Conservation (phyloP, 2,113 vertebrate genomes). For the Brachyhypopomus occidentalis region DNA sequence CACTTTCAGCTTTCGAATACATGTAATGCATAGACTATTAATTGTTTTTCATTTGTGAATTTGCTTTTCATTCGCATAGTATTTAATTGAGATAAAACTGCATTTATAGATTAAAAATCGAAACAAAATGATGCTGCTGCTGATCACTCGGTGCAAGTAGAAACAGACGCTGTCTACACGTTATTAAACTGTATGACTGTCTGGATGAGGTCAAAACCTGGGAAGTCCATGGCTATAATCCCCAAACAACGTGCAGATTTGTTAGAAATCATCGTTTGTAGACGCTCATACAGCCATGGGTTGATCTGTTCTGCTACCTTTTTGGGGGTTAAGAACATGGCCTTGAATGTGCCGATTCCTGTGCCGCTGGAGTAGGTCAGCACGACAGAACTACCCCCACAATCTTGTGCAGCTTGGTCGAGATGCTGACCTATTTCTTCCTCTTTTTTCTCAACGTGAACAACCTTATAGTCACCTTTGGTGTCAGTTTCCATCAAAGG, state of each 20-base stretch:
- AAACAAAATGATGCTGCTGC: not conserved
- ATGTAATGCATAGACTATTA: too few relatives aligned
- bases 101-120: too few relatives aligned
- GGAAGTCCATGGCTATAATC: constrained; percentile 77
- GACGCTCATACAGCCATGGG: constrained; percentile 68
- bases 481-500: constrained; percentile 51
- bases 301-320: constrained; percentile 72
- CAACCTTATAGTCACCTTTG: constrained; percentile 56
- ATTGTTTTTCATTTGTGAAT: too few relatives aligned
- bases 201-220: constrained; percentile 68
- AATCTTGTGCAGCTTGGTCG: constrained; percentile 30
- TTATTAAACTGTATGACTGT: constrained; percentile 68
- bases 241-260: constrained; percentile 67
- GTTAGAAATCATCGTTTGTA: constrained; percentile 48
- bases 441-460: constrained; percentile 54
- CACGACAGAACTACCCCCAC: constrained; percentile 55
- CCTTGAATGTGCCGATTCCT: constrained; percentile 64
- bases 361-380: constrained; percentile 75
- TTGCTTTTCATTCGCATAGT: too few relatives aligned
- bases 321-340: constrained; percentile 64
- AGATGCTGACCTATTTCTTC: constrained; percentile 49
- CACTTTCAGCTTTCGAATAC: too few relatives aligned
- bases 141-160: too few relatives aligned
- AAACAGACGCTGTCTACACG: not conserved
- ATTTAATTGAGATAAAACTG: too few relatives aligned